Percentiles rank a stretch among this genome's conserved stretches.
phyloP scores from a whole-genome alignment of 2,113 vertebrate species.

The Callionymus lyra region DNA sequence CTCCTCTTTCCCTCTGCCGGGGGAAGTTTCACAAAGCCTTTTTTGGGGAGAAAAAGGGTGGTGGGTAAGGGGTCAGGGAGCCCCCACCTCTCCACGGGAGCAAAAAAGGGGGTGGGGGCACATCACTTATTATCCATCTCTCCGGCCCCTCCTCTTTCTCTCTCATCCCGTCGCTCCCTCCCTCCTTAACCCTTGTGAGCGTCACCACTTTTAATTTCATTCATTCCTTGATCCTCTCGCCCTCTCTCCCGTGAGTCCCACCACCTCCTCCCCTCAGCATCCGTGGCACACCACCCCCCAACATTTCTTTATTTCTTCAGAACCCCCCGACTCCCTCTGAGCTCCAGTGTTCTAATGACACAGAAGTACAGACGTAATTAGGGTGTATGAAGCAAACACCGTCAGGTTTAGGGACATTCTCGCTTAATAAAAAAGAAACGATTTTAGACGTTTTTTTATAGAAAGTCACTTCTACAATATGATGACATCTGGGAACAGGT shows the following conservation, averaged over 20 bases:
- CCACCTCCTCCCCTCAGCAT: constrained; percentile 17
- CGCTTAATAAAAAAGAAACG: too few relatives aligned
- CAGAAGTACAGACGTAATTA: too few relatives aligned
- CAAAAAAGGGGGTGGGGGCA: constrained; percentile 58
- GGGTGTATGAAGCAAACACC: too few relatives aligned
- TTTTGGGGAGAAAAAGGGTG: constrained; percentile 8
- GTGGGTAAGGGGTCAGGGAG: constrained; percentile 41
- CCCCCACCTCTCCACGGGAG: constrained; percentile 62
- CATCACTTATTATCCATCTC: constrained; percentile 67
- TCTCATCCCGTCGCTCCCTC: constrained; percentile 49
- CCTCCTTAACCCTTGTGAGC: constrained; percentile 45
- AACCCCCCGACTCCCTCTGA: constrained; percentile 2
- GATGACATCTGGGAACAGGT: too few relatives aligned
- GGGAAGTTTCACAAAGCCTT: constrained; percentile 65
- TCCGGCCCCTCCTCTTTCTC: constrained; percentile 55
- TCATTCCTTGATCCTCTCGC: constrained; percentile 55
- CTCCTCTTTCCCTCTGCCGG: constrained; percentile 43
- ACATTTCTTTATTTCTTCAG: constrained; percentile 14
- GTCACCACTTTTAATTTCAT: constrained; percentile 68
- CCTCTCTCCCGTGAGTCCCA: constrained; percentile 12
- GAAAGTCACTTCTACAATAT: too few relatives aligned
- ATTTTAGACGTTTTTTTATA: too few relatives aligned
- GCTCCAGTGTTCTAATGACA: neutral
- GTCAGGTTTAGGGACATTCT: too few relatives aligned
- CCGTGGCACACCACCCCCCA: constrained; percentile 23